These are phyloP conservation scores for Pilophorus perplexus DNA, from an alignment of 2,888 invertebrate species.

Conservation along the genomic window DNA sequence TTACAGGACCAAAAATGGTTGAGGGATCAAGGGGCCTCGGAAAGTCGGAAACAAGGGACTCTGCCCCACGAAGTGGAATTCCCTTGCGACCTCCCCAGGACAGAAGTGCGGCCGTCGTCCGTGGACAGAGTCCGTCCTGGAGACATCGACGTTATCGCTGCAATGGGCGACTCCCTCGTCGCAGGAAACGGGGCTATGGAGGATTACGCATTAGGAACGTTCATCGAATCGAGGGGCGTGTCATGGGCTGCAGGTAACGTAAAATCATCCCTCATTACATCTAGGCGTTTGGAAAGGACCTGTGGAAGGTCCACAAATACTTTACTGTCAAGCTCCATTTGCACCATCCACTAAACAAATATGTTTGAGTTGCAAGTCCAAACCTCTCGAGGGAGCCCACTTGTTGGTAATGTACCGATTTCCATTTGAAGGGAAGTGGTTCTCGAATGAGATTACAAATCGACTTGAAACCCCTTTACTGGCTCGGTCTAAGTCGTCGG, in stretches of 20 bases:
- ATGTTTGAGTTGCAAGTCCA: too few relatives aligned
- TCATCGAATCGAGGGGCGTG: slow-evolving; percentile 70
- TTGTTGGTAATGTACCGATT: too few relatives aligned
- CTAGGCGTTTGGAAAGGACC: not conserved
- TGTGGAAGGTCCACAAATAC: too few relatives aligned
- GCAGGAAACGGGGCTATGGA: slow-evolving; percentile 72
- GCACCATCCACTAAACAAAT: too few relatives aligned
- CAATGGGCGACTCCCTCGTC: slow-evolving; percentile 69
- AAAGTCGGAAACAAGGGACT: slow-evolving; percentile 46
- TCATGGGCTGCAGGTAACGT: slow-evolving; percentile 68
- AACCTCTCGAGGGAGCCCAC: too few relatives aligned
- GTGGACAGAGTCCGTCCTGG: slow-evolving; percentile 68
- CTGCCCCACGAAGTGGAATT: slow-evolving; percentile 55
- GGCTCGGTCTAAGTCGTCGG: too few relatives aligned
- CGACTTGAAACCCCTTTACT: too few relatives aligned
- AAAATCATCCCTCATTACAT: not conserved
- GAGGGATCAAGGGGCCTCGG: slow-evolving; percentile 21
- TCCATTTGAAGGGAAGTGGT: too few relatives aligned
- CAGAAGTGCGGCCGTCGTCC: slow-evolving; percentile 57
- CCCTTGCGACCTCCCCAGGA: slow-evolving; percentile 57
- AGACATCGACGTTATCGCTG: slow-evolving; percentile 68
- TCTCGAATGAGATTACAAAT: too few relatives aligned
- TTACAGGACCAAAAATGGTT: slow-evolving; percentile 36
- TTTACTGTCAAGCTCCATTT: too few relatives aligned
- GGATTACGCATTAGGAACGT: slow-evolving; percentile 68